Evolutionary conservation across 2,888 invertebrate genomes (phyloP).

Genomic region (Himalopsyche kuldschensis): DNA sequence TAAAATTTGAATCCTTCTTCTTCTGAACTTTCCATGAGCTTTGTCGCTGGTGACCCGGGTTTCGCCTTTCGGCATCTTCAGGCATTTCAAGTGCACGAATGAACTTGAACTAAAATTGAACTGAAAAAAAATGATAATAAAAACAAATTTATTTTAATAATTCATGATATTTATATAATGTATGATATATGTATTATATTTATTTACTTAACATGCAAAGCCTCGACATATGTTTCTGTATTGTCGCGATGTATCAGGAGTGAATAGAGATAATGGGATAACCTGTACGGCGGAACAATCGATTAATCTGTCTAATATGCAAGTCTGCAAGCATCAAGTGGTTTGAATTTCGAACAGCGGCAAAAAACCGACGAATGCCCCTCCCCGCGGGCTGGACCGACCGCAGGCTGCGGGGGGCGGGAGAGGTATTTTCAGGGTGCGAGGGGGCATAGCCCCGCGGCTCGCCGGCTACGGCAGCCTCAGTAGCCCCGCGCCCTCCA

Average conservation of each 20-base stretch:
- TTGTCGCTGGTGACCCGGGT: too few relatives aligned
- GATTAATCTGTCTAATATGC: constrained; percentile 28
- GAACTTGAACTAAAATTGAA: too few relatives aligned
- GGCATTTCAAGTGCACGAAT: too few relatives aligned
- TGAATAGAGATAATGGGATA: neutral
- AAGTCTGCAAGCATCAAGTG: constrained; percentile 12
- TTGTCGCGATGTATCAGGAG: neutral
- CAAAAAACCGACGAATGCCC: constrained; percentile 38
- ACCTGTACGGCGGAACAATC: constrained; percentile 41
- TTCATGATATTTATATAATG: neutral
- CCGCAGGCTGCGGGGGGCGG: constrained; percentile 30
- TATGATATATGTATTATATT: too few relatives aligned
- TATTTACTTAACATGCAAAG: neutral
- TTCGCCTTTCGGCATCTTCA: too few relatives aligned
- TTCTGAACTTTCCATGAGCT: too few relatives aligned
- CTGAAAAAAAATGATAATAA: too few relatives aligned
- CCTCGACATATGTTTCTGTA: neutral
- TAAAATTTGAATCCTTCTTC: too few relatives aligned
- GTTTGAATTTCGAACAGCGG: constrained; percentile 9
- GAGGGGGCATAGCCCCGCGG: constrained; percentile 48
- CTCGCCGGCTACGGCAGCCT: constrained; percentile 51
- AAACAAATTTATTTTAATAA: neutral
- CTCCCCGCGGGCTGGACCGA: constrained; percentile 42
- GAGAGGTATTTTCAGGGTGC: constrained; percentile 16
- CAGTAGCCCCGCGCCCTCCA: constrained; percentile 55